Percentiles rank a stretch among this genome's conserved stretches.
These are phyloP conservation scores for Drosophila bocqueti DNA, from an alignment of 1,140 invertebrate genomes.

Conservation along the genomic window DNA sequence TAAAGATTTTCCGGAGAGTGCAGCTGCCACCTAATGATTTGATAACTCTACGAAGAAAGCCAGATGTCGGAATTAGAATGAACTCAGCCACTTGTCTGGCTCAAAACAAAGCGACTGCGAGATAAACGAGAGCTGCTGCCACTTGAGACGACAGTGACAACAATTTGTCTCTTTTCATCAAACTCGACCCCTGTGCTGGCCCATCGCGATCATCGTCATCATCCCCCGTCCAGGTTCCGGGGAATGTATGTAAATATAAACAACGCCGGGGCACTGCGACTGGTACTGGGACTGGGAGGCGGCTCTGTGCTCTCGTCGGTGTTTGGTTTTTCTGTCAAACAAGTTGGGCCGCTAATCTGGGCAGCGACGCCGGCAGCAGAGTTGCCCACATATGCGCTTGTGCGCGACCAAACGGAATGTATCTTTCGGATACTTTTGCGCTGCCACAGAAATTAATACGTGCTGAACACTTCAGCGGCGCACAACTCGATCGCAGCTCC, in stretches of 20 bases:
- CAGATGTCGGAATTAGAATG: conserved; percentile 7
- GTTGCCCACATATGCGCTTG: conserved; percentile 71
- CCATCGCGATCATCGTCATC: conserved; percentile 24
- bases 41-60: conserved; percentile 4
- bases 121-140: conserved; percentile 29
- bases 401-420: conserved; percentile 69
- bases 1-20: neutral
- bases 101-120: conserved; percentile 17
- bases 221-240: conserved; percentile 10
- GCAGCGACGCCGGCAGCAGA: conserved; percentile 49
- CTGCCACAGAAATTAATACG: conserved; percentile 80
- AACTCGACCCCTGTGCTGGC: conserved; percentile 29
- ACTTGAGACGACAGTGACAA: conserved; percentile 69
- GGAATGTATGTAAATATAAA: conserved; percentile 67
- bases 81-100: conserved; percentile 7
- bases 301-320: conserved; percentile 46
- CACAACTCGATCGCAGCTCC: conserved; percentile 66
- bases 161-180: conserved; percentile 69
- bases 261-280: conserved; percentile 29
- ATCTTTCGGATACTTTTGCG: conserved; percentile 77
- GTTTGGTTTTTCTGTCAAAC: conserved; percentile 63
- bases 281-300: conserved; percentile 21
- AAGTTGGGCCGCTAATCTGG: conserved; percentile 71
- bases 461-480: conserved; percentile 75
- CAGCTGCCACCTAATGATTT: neutral